Base-by-base conservation (phyloP, 1,140 invertebrate genomes). In the Manduca sexta region DNA sequence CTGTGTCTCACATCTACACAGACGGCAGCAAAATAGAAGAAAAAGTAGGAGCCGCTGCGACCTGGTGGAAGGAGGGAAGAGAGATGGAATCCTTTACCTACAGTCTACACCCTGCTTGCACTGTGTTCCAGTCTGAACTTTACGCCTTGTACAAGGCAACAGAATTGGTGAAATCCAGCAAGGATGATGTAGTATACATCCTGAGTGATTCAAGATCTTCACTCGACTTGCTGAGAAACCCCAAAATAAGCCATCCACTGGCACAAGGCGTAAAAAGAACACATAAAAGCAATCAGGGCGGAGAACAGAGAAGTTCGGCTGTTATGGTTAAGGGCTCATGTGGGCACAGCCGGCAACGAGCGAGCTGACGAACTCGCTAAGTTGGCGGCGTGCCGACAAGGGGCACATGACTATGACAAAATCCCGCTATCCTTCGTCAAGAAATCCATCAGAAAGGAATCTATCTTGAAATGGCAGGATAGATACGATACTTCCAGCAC, bases 101-200 rank as follows among this genome's bases (percentile, higher is more conserved):
- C 17, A 40, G 14, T 8, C 54, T 66, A 10, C 49, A 58, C 2
- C 49, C 45, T 1, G n/a, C 15, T 31, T 53, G 44, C 39, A 61
- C 66, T 2, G 63, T 66, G n/a, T 66, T 64, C 52, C 63, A 69
- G 18, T 46, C 60, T 8, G 56, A 65, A 45, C 30, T 60, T 0
- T 56, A 45, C 11, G 52, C 54, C 0, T 43, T 67, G 1, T 44
- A 44, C 12, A 52, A 14, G 35, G 55, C 55, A 3, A 34, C 37
- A 14, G 10, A 42, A 21, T 38, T 16, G 29, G 41, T 30, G 0
- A 52, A 15, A 34, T 16, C 30, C 0, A 50, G 48, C 5, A 8
- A 18, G 1, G 1, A 7, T 14, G 2, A 33, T 0, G 14, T 4
- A 0, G 16, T 41, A 0, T 52, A 49, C 41, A 55, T 61, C 0